Base-by-base conservation (phyloP, 1,140 invertebrate species). In the Tetragonula clypearis region DNA sequence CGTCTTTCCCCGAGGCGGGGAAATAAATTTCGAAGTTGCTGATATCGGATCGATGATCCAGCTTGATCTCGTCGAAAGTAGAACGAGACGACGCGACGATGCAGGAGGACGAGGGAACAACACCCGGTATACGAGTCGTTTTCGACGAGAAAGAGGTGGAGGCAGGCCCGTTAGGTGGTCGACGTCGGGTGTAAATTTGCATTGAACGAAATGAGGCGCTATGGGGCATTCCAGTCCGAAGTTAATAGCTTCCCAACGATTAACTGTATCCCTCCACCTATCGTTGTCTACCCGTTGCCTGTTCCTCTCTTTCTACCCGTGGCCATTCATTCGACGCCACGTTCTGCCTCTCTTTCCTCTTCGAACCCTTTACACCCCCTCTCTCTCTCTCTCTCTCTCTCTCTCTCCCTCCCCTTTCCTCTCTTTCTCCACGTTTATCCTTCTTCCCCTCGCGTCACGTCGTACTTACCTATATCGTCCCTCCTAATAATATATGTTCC, bases 231-330 rank as follows among this genome's bases (percentile, higher is more conserved):
- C 94, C 94, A 93, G 91, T 89, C 88, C 90, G 87, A 92, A 94
- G 93, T 95, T 95, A 94, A 95, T 94, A 94, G 94, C 93, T 93
- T 93, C 85, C 92, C 92, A 94, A 94, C 94, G 93, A 94, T 95
- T 94, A 95, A 95, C 92, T 91, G 93, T 94, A 92, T 92, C 90
- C 90, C 92, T 90, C 89, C 87, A 72, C 79, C 87, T 78, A 62
- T 23, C 72, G 8, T 17, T 49, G 76, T 77, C 58, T 78, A 56
- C 72, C 58, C 53, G n/a, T 8, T 19, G 26, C 65, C n/a, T 53
- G 62, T 75, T 56, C 68, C 26, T 82, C 73, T 86, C 81, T 89
- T 82, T 80, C 72, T 75, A 21, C 60, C 85, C 76, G 56, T 69
- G 60, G 65, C 56, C 75, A 60, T 88, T 88, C 83, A 88, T 85